Conservation (phyloP, 2,113 vertebrate species). For the Echinops telfairi region DNA sequence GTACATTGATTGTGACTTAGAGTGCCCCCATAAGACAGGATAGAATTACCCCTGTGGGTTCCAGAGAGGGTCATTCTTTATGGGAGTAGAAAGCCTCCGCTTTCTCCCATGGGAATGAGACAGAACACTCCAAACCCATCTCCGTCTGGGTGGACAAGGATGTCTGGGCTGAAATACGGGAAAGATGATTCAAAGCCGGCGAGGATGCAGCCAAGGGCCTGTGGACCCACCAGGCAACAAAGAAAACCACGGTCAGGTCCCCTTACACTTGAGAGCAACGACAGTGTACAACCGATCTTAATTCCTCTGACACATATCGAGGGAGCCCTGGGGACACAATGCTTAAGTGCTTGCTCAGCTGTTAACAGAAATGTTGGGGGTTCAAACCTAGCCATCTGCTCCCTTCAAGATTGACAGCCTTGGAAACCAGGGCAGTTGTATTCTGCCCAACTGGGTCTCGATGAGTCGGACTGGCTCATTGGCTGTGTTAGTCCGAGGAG, state of each 20-base stretch:
- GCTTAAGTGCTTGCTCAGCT: not conserved
- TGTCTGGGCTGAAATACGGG: not conserved
- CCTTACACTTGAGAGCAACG: not conserved
- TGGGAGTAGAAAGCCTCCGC: too few species aligned
- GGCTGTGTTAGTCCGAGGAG: too few species aligned
- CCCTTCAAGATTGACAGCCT: not conserved
- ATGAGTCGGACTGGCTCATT: not conserved
- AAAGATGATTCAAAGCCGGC: slow-evolving; percentile 54
- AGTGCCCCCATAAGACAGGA: too few species aligned
- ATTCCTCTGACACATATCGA: not conserved
- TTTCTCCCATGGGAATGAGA: not conserved
- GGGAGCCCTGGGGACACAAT: not conserved
- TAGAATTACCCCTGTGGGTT: too few species aligned
- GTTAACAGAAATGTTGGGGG: not conserved
- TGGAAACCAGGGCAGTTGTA: not conserved
- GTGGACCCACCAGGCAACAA: not conserved
- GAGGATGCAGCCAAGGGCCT: slow-evolving; percentile 29
- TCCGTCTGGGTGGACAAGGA: slow-evolving; percentile 25
- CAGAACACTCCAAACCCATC: not conserved
- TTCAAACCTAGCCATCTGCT: not conserved
- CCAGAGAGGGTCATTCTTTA: too few species aligned
- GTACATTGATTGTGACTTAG: too few species aligned
- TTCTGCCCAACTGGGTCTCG: not conserved
- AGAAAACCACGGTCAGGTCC: not conserved
- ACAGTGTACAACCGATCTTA: not conserved